Percentiles rank a stretch among this genome's conserved stretches.
These are phyloP conservation scores for Calameuta pallipes DNA, from an alignment of 2,888 invertebrate genomes.

Conservation along the genomic window DNA sequence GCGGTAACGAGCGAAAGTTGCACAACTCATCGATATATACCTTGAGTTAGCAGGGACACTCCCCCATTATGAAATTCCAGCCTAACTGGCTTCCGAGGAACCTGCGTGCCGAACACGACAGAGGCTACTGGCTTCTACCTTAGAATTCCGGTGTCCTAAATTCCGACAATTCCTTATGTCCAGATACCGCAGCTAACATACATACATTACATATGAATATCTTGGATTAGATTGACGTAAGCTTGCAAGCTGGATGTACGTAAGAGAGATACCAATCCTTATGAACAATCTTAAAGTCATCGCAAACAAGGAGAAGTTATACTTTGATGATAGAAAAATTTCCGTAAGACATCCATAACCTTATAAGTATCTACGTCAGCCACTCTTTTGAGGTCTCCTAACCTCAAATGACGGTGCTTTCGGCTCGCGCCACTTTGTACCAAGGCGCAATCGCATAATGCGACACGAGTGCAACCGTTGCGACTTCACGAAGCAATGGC, in stretches of 20 bases:
- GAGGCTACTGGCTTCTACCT: not conserved
- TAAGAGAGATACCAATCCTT: not conserved
- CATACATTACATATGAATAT: not conserved
- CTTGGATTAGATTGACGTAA: not conserved
- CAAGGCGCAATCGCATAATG: not conserved
- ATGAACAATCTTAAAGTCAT: not conserved
- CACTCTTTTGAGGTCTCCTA: not conserved
- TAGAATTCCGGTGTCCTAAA: conserved; percentile 33
- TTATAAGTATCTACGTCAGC: not conserved
- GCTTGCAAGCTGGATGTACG: not conserved
- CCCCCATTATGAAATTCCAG: conserved; percentile 45
- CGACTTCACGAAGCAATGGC: not conserved
- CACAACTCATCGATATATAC: conserved; percentile 35
- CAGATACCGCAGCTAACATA: conserved; percentile 17
- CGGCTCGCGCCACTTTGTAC: not conserved
- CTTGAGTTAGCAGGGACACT: conserved; percentile 17
- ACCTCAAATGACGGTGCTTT: not conserved
- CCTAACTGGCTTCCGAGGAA: conserved; percentile 43
- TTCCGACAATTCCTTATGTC: conserved; percentile 40
- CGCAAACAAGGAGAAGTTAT: not conserved
- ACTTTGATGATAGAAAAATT: not conserved
- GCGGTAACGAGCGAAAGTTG: conserved; percentile 37
- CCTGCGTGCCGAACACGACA: not conserved
- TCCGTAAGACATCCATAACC: not conserved
- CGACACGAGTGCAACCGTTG: not conserved